Conservation (phyloP, 2,888 invertebrate species). For the Diaperis boleti region DNA sequence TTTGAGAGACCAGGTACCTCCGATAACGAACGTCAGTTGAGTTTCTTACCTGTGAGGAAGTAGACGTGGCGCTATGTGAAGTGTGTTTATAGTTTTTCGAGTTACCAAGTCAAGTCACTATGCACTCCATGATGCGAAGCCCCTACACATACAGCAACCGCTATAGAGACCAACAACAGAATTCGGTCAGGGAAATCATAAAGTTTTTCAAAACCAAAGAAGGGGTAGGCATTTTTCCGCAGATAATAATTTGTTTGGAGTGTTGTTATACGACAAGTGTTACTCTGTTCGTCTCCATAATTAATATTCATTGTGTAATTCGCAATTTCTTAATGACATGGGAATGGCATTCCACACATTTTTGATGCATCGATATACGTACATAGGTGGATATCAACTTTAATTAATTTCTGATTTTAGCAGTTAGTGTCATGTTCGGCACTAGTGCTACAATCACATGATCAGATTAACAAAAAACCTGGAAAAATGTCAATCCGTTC, state of each 20-base stretch:
- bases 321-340: not conserved
- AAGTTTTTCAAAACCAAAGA: constrained; percentile 40
- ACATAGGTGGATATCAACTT: too few species aligned
- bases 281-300: not conserved
- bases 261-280: not conserved
- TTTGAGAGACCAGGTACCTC: constrained; percentile 41
- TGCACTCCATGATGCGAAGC: constrained; percentile 18
- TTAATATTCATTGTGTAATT: not conserved
- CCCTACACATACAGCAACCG: constrained; percentile 9
- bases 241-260: not conserved
- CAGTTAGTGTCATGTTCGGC: constrained; percentile 3
- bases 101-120: not conserved
- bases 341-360: constrained; percentile 1
- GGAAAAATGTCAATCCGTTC: too few species aligned
- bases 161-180: not conserved
- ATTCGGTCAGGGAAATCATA: constrained; percentile 31
- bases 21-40: constrained; percentile 39
- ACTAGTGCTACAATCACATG: not conserved
- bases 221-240: constrained; percentile 9
- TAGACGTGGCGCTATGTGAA: constrained; percentile 27
- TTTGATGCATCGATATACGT: not conserved
- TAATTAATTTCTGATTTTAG: too few species aligned
- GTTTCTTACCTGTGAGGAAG: constrained; percentile 26
- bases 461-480: not conserved
- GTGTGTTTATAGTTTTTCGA: not conserved